Evolutionary conservation across 2,888 invertebrate genomes (phyloP), one percentile per base, ranked within the genome.

Genomic region (Calameuta idolon): DNA sequence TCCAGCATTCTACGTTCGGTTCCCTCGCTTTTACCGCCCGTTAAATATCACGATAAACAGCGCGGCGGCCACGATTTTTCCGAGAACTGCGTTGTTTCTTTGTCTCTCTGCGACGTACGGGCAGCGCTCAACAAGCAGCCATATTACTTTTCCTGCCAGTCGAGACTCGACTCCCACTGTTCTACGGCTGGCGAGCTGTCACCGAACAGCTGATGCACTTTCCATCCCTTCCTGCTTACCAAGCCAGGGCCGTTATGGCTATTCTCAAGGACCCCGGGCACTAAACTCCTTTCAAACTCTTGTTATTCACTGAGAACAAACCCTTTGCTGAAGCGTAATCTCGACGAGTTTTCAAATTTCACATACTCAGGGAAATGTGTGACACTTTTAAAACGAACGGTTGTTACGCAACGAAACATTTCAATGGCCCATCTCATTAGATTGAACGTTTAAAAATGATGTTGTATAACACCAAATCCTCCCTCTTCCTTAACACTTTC

Each of bases 1-100:
- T 98, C 98, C 93, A 99, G 94, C 98, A 99, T 99, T 92, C 80
- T 84, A 82, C 74, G 79, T 79, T 76, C 74, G 75, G 79, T 78
- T 80, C 76, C 74, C 74, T 79, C 77, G 71, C 69, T 75, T 79
- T 81, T 78, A 78, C 76, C 77, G 75, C 78, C 80, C 77, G 77
- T 76, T 75, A 75, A 40, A 76, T 76, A 75, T 69, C 78, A 79
- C 80, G 79, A 82, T 84, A 82, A 82, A 79, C 82, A 77, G 79
- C 78, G 82, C 86, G 55, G 85, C 83, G 87, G 81, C 81, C 82
- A 80, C 82, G 82, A 85, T 85, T 84, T 84, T 82, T 84, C 85
- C 86, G 85, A 85, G 84, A 89, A 90, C 88, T 89, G 89, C 90
- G 90, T 88, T 90, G 87, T 86, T 89, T 88, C 88, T 80, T 83